Conservation (phyloP, 2,113 vertebrate species). For the Myocastor coypus region DNA sequence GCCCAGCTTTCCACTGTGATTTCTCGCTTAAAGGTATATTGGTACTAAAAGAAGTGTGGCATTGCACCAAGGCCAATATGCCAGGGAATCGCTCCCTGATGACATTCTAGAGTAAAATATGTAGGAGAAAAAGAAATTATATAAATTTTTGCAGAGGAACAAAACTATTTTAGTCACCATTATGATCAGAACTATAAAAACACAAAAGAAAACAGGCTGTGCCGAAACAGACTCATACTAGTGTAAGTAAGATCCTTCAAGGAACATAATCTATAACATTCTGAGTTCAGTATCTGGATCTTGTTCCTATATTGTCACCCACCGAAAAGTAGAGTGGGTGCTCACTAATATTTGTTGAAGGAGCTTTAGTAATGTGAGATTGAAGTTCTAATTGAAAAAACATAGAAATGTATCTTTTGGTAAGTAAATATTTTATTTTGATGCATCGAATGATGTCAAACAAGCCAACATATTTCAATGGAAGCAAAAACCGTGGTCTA, state of each 20-base stretch:
- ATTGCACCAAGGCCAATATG: not conserved
- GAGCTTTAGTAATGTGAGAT: not conserved
- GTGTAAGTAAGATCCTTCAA: not conserved
- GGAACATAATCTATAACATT: not conserved
- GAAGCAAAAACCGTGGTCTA: not conserved
- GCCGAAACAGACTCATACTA: not conserved
- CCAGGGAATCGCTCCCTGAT: not conserved
- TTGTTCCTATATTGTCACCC: not conserved
- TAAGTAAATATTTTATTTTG: constrained; percentile 59
- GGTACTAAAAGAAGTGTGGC: not conserved
- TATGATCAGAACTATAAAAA: not conserved
- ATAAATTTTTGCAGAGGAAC: not conserved
- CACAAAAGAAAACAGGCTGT: not conserved
- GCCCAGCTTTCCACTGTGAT: not conserved
- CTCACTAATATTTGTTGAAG: not conserved
- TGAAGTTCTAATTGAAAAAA: not conserved
- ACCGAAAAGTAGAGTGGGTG: not conserved
- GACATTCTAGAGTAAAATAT: not conserved
- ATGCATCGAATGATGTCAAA: not conserved
- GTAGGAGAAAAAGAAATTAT: not conserved
- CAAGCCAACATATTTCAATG: not conserved
- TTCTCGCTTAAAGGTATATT: constrained; percentile 14
- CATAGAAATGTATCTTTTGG: constrained; percentile 15
- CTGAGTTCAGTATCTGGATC: not conserved
- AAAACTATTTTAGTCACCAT: not conserved